Conservation (phyloP, 53 echinoderm and acorn worm species). For the Crossaster papposus region DNA sequence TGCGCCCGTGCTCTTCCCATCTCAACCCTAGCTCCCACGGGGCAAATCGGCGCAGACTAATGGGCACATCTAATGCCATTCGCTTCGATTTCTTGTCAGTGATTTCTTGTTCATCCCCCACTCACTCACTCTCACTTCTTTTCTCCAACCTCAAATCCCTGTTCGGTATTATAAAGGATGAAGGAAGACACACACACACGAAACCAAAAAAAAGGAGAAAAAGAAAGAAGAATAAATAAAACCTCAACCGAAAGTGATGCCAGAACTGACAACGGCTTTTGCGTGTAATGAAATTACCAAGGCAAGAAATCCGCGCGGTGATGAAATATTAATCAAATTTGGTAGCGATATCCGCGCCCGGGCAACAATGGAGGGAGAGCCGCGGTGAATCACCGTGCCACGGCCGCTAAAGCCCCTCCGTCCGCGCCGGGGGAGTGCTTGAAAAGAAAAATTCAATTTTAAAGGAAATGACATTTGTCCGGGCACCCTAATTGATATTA, state of each 20-base stretch:
- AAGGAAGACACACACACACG: background rate
- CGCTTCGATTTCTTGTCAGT: conserved; percentile 49
- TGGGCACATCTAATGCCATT: conserved; percentile 54
- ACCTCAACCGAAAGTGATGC: conserved; percentile 40
- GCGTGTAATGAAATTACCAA: conserved; percentile 84
- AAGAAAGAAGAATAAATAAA: too few species aligned
- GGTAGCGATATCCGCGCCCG: conserved; percentile 52
- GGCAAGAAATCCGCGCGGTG: conserved; percentile 70
- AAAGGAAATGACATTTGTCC: conserved; percentile 65
- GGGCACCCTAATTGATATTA: conserved; percentile 65
- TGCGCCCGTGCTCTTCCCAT: background rate
- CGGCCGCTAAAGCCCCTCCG: conserved; percentile 49
- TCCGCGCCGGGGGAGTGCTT: conserved; percentile 61
- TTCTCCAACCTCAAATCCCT: conserved; percentile 24
- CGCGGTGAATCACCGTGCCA: conserved; percentile 58
- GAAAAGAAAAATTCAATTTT: conserved; percentile 64
- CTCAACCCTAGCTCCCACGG: conserved; percentile 35
- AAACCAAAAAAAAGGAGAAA: background rate
- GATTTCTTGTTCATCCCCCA: conserved; percentile 47
- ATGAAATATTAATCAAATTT: conserved; percentile 91
- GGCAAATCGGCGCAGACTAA: conserved; percentile 41
- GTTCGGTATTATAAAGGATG: background rate
- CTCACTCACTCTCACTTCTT: conserved; percentile 21
- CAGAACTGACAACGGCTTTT: conserved; percentile 50
- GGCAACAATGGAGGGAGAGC: conserved; percentile 46